These are phyloP conservation scores for Apamea sordens DNA, from an alignment of 2,888 invertebrate genomes.

Conservation along the genomic window DNA sequence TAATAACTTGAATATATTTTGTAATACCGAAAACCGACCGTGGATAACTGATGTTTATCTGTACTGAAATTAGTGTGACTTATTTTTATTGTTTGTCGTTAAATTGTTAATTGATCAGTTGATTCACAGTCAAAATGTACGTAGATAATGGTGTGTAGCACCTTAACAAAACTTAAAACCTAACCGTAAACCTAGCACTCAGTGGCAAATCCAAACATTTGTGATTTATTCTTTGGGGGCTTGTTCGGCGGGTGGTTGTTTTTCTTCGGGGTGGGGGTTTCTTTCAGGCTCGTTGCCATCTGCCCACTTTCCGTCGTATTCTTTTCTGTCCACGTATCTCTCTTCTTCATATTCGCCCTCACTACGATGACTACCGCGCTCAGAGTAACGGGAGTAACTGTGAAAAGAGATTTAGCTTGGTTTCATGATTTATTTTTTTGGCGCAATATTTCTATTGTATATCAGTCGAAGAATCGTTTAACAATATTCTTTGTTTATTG, in stretches of 20 bases:
- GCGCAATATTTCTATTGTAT: not conserved
- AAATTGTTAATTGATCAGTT: conserved; percentile 34
- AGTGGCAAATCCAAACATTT: conserved; percentile 53
- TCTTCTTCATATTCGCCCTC: conserved; percentile 89
- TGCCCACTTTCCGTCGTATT: conserved; percentile 92
- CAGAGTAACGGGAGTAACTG: conserved; percentile 87
- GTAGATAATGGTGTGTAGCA: conserved; percentile 49
- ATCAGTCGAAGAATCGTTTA: too few species aligned
- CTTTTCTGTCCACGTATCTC: conserved; percentile 91
- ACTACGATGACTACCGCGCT: conserved; percentile 87
- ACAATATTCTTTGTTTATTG: not conserved
- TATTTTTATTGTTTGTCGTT: conserved; percentile 16
- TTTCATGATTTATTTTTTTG: not conserved
- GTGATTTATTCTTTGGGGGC: conserved; percentile 81
- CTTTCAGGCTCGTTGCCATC: conserved; percentile 89
- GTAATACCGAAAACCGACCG: conserved; percentile 46
- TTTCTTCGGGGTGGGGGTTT: conserved; percentile 78
- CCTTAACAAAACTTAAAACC: conserved; percentile 55
- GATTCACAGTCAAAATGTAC: conserved; percentile 56
- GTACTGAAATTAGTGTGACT: conserved; percentile 4
- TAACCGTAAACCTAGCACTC: conserved; percentile 61
- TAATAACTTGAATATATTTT: conserved; percentile 58
- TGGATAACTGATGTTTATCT: conserved; percentile 43
- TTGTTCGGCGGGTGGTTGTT: conserved; percentile 82
- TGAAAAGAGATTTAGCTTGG: conserved; percentile 30